Evolutionary conservation across 2,113 vertebrate species (phyloP), one percentile per base, ranked within the genome.

Genomic region (Excalfactoria chinensis): DNA sequence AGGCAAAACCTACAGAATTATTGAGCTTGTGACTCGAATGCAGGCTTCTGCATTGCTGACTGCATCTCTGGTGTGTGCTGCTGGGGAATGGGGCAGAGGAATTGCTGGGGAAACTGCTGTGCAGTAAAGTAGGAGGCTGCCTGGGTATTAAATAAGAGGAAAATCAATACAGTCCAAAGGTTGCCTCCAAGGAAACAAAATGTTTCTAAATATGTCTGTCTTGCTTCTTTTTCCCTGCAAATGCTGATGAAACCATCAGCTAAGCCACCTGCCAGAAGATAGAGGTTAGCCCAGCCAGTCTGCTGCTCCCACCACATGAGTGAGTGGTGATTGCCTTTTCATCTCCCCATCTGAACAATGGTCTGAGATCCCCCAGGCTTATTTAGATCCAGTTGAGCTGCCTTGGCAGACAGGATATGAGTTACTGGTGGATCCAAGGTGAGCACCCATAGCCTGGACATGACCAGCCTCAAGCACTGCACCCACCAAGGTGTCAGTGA

Each of bases 131-230:
- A 40, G 80, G 95, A 89, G 89, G 89, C 92, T 95, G 86, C 81
- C 77, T 89, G 93, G 95, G 87, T 88, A 81, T 87, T 96, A 95
- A 95, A 82, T 82, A 90, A 93, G 86, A 81, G 35, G 68, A 91
- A 95, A 93, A 96, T 97, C 94, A 90, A 91, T 93, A 76, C 79
- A 91, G 89, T 86, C 90, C 95, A 97, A 96, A 97, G 94, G 91
- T 86, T 95, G 90, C 95, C 93, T 96, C 95, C 89, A 89, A 97
- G 96, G 90, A 89, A 95, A 80, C 80, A 81, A 96, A 97, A 62
- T 58, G 26, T 90, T 97, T 96, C 86, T 66, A 97, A 96, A 95
- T 83, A 84, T 3, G 1, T 41, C 70, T 82, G 51, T 53, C 87
- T 90, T 66, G 58, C 77, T 93, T 84, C 51, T 86, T 88, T 93